Evolutionary conservation across 2,888 invertebrate species (phyloP), one percentile per base, ranked within the genome.

Genomic region (Leucophenga montana): DNA sequence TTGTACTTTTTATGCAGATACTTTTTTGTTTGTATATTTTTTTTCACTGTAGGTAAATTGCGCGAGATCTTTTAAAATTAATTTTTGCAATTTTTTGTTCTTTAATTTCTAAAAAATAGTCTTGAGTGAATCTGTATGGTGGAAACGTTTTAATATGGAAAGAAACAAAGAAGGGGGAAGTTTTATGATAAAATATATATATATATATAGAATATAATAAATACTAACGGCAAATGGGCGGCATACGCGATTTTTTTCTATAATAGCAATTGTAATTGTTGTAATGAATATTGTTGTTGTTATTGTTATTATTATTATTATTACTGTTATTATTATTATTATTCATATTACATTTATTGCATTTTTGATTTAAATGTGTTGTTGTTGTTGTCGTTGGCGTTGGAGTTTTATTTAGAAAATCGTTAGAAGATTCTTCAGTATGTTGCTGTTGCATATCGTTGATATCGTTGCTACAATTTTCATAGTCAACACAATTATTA

Each of bases 161-260:
- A 13, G 33, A 33, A 71, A 71, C 31, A 72, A 31, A 71, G 56
- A 71, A 70, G 62, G 53, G 70, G 67, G n/a, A 56, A 53, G 54
- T 27, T 20, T 48, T 8, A 33, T 65, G 27, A 46, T 48, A 73
- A 73, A 68, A 72, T 39, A 61, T 61, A 16, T n/a, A n/a, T n/a
- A 72, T 39, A 61, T 61, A 8, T 64, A 16, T 18, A 27, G 20
- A 20, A 22, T 64, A 14, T 18, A 72, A 73, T 67, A 77, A 77
- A 88, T 88, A 88, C 88, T 88, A 88, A 88, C 88, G 87, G 88
- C 88, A 88, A 86, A 86, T 86, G 83, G 88, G 85, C 83, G 86
- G 85, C 85, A 88, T 84, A 85, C 88, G 88, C 81, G 88, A 85
- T 80, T 88, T 87, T 86, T 88, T 88, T 77, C 86, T 85, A 86